Evolutionary conservation across 2,797 vertebrate species (phyloP), one percentile per base, ranked within the genome.

Genomic region (Tokudaia muenninki): DNA sequence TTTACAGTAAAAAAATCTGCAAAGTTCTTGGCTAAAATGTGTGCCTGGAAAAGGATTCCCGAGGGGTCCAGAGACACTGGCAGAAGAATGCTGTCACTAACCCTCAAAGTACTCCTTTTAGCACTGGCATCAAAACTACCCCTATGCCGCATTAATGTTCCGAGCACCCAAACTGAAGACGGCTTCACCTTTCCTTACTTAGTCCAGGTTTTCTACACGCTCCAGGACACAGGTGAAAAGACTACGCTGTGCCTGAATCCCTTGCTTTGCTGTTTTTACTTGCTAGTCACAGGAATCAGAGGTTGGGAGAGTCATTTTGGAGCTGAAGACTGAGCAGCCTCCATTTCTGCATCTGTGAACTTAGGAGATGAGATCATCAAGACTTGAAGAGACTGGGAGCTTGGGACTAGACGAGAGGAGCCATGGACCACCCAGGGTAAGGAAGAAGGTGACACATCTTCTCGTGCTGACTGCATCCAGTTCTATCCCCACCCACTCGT

Each of bases 401-500:
- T 17, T 16, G 44, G 72, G 65, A n/a, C 26, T 3, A 44, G 59
- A 61, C 0, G 22, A 22, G 57, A 75, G 89, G 29, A 22, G 26
- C 6, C 52, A 1, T 4, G 6, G 1, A 8, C 3, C 7, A 12
- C 3, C 2, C 1, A 4, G 6, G 22, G 14, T 0, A 47, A 63
- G 47, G 26, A 59, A 70, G n/a, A 41, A 83, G 34, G 7, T 0
- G 31, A 55, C 19, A 14, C 26, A 47, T 70, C 16, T 47, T 50
- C 29, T 72, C 61, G 31, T 5, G 16, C 3, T 52, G 24, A 34
- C 2, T 16, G 4, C 24, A 26, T 19, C 67, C 8, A 3, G 47
- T 12, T 50, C 44, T 61, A 16, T 41, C 81, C 41, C 31, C 31
- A 41, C 5, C 34, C 22, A 29, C 19, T 11, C 22, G 5, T 4